Evolutionary conservation across 2,113 vertebrate genomes (phyloP).

Genomic region (Pao palembangensis): DNA sequence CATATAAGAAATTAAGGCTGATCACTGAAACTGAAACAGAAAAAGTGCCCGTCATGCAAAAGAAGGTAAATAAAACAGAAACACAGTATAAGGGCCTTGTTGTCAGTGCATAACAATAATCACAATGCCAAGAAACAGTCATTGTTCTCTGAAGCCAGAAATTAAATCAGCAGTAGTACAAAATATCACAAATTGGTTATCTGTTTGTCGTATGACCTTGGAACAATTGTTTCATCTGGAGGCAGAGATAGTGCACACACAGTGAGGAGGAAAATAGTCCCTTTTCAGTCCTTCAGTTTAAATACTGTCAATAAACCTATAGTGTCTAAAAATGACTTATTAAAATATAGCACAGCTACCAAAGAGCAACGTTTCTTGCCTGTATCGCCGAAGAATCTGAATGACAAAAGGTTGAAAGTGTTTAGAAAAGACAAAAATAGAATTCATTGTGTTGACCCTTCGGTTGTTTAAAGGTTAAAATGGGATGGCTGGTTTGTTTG

Average conservation of each 20-base stretch:
- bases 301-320: conserved; percentile 47
- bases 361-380: conserved; percentile 40
- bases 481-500: conserved; percentile 37
- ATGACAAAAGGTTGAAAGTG: conserved; percentile 19
- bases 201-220: conserved; percentile 38
- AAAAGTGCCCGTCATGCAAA: conserved; percentile 57
- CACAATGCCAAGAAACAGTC: conserved; percentile 63
- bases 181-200: conserved; percentile 54
- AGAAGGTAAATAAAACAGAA: conserved; percentile 48
- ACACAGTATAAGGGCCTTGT: conserved; percentile 72
- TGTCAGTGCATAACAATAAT: conserved; percentile 69
- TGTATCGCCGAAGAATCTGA: conserved; percentile 28
- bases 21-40: conserved; percentile 64
- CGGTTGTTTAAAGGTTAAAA: conserved; percentile 41
- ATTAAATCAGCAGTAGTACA: conserved; percentile 62
- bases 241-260: conserved; percentile 67
- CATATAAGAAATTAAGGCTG: conserved; percentile 76
- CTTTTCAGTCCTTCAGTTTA: conserved; percentile 35
- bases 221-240: conserved; percentile 60
- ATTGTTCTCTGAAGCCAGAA: conserved; percentile 35
- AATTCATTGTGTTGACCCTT: conserved; percentile 37
- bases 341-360: conserved; percentile 55
- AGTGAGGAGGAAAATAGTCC: conserved; percentile 59
- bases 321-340: conserved; percentile 42
- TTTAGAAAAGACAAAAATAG: conserved; percentile 46